Evolutionary conservation across 2,113 vertebrate species (phyloP).

Genomic region (Meleagris gallopavo): DNA sequence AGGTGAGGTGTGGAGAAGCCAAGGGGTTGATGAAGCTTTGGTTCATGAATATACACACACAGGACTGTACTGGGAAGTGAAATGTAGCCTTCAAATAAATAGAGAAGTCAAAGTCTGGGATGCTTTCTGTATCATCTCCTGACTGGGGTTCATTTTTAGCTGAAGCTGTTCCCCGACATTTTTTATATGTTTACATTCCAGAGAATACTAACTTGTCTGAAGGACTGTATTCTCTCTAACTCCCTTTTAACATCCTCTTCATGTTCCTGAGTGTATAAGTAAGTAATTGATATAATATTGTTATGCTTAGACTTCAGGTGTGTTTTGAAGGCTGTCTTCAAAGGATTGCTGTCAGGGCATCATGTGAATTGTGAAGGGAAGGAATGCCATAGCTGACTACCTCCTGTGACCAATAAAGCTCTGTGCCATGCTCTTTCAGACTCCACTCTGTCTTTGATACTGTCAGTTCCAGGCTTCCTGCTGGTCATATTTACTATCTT

Average conservation of each 20-base stretch:
- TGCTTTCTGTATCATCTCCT: constrained; percentile 22
- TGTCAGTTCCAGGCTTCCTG: constrained; percentile 20
- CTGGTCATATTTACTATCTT: background rate
- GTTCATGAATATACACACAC: background rate
- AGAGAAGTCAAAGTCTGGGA: background rate
- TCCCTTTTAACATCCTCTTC: constrained; percentile 52
- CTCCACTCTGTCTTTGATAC: background rate
- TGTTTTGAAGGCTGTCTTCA: constrained; percentile 27
- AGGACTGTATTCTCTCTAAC: constrained; percentile 42
- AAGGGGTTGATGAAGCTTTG: background rate
- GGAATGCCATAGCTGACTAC: constrained; percentile 21
- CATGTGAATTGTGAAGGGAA: background rate
- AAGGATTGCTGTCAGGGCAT: constrained; percentile 11
- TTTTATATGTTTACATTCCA: constrained; percentile 41
- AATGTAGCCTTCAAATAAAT: background rate
- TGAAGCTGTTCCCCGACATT: constrained; percentile 22
- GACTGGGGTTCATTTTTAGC: background rate
- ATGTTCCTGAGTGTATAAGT: constrained; percentile 29
- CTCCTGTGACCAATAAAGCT: constrained; percentile 18
- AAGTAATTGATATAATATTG: constrained; percentile 33
- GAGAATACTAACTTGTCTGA: constrained; percentile 43
- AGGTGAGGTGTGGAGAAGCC: background rate
- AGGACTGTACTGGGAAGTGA: background rate
- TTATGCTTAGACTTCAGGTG: background rate
- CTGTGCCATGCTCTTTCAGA: background rate